Evolutionary conservation across 2,113 vertebrate species (phyloP), one percentile per base, ranked within the genome.

Genomic region (Antechinus flavipes): DNA sequence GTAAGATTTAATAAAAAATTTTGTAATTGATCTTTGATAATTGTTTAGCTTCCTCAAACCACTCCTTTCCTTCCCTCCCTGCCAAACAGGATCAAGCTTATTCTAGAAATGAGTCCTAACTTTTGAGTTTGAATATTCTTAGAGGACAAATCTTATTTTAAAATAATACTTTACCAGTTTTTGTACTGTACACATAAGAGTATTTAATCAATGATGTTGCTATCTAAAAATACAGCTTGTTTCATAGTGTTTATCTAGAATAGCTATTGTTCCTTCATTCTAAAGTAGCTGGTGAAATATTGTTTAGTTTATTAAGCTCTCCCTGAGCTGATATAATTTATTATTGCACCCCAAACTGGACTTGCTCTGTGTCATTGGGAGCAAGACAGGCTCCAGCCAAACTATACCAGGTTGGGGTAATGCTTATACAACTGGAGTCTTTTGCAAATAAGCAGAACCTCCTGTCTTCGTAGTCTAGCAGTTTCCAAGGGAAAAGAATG

Each of bases 1-100:
- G 99, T 99, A 97, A 98, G 97, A 97, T 91, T 94, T 98, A 76
- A 94, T 94, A 2, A 94, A 89, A 52, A 90, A 27, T 90, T 90
- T 90, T 50, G 42, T n/a, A 8, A 42, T 84, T 84, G 19, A 84
- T 84, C n/a, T 84, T 84, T 42, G 35, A 42, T 84, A 42, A 84
- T 42, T 42, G 6, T 84, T 84, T 84, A 84, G 68, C 68, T 42
- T 84, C n/a, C 68, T 84, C n/a, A 84, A 42, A 84, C n/a, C 7
- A 84, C 14, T 42, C 68, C 19, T 2, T 42, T 42, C n/a, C n/a
- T 42, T n/a, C 16, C 35, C 61, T 42, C 19, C 1, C 4, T 30
- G 5, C 30, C 30, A 76, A 76, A 42, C 42, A 23, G 68, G 7
- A 42, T n/a, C n/a, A 84, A n/a, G 68, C n/a, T 76, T 84, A 84